phyloP scores from a whole-genome alignment of 2,888 invertebrate species.

The Ectropis crepuscularia region DNA sequence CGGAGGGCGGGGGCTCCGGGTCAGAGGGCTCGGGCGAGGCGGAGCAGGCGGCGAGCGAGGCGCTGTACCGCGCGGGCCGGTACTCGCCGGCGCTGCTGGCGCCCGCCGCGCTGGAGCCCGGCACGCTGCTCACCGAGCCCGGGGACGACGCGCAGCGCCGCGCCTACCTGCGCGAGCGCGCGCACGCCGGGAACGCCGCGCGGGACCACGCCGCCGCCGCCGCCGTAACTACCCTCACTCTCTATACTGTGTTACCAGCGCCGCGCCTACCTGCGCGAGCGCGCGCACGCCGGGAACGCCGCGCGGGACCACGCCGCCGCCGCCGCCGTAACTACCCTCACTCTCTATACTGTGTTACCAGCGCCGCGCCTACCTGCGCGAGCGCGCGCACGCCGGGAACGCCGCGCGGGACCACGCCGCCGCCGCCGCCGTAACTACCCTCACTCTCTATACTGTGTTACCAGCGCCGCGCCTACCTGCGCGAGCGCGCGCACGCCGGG shows the following conservation, averaged over 20 bases:
- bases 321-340: constrained; percentile 82
- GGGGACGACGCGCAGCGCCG: constrained; percentile 91
- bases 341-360: constrained; percentile 54
- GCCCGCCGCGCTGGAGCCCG: constrained; percentile 87
- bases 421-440: constrained; percentile 86
- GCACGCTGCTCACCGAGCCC: constrained; percentile 90
- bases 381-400: constrained; percentile 86
- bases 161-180: constrained; percentile 87
- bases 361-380: constrained; percentile 89
- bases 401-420: constrained; percentile 82
- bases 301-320: constrained; percentile 83
- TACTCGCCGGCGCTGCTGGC: constrained; percentile 92
- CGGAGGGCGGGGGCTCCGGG: constrained; percentile 37
- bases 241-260: constrained; percentile 69
- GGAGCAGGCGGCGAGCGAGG: constrained; percentile 57
- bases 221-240: constrained; percentile 78
- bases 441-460: too few relatives aligned
- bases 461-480: constrained; percentile 89
- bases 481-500: constrained; percentile 87
- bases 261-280: constrained; percentile 89
- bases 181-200: constrained; percentile 86
- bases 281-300: constrained; percentile 87
- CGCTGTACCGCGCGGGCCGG: constrained; percentile 89
- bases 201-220: constrained; percentile 85
- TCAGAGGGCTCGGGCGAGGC: constrained; percentile 42